Conservation (phyloP, 2,888 invertebrate species). For the Eilema griseolum region DNA sequence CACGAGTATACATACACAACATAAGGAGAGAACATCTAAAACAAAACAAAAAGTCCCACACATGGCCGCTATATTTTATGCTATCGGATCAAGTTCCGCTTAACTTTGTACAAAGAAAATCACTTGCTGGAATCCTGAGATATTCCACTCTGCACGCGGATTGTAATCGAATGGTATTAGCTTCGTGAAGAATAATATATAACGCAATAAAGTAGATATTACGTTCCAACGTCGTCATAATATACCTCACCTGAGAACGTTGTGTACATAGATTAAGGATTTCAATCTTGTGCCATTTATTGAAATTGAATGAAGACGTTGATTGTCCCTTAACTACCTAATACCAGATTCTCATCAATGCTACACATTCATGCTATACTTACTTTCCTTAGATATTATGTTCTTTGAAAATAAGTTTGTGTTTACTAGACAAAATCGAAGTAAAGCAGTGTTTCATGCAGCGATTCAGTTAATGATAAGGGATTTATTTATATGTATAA, state of each 20-base stretch:
- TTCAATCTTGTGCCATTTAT: slow-evolving; percentile 53
- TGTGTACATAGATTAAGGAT: slow-evolving; percentile 52
- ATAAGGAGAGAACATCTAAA: slow-evolving; percentile 46
- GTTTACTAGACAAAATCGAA: slow-evolving; percentile 2
- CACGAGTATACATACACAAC: slow-evolving; percentile 36
- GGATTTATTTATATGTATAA: not conserved
- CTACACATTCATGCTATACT: slow-evolving; percentile 31
- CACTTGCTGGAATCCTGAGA: slow-evolving; percentile 44
- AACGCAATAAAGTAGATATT: slow-evolving; percentile 47
- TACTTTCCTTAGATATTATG: slow-evolving; percentile 23
- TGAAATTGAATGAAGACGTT: slow-evolving; percentile 51
- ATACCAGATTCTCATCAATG: slow-evolving; percentile 42
- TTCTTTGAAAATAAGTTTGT: slow-evolving; percentile 24
- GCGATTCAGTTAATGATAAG: not conserved
- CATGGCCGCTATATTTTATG: slow-evolving; percentile 52
- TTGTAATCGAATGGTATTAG: slow-evolving; percentile 55
- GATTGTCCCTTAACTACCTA: slow-evolving; percentile 49
- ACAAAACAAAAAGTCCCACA: slow-evolving; percentile 53
- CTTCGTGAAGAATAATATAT: slow-evolving; percentile 47
- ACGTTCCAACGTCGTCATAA: slow-evolving; percentile 41
- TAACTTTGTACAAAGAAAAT: slow-evolving; percentile 54
- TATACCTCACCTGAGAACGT: slow-evolving; percentile 42
- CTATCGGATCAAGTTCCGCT: slow-evolving; percentile 51
- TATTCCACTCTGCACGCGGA: slow-evolving; percentile 44
- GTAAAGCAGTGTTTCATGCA: not conserved